Base-by-base conservation (phyloP, 35 echinoderm and acorn worm genomes). In the Amphiura filiformis region DNA sequence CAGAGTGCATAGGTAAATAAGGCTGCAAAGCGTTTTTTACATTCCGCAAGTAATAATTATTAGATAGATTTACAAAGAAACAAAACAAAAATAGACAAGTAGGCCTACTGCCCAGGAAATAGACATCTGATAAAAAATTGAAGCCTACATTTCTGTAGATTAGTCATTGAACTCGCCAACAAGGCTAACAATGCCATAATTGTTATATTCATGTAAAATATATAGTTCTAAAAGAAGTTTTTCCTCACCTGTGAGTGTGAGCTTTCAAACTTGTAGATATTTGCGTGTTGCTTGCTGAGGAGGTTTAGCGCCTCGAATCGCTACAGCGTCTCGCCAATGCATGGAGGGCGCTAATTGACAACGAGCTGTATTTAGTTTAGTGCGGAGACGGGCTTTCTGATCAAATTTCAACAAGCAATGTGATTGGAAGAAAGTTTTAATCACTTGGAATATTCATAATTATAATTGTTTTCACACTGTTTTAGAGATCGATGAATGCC, bases 401-500 rank as follows among this genome's bases (percentile, higher is more conserved):
- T 20, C 7, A 7, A 52, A 20, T 52, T 11, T 52, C 20, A 11
- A 20, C 44, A 52, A 11, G 7, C 44, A 20, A 20, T 52, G 44
- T 52, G 7, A 11, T 52, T 52, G 44, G 20, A 52, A 7, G 7
- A 11, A 20, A 52, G 44, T 52, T 52, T 52, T 52, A 52, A 52
- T 52, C 20, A 52, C 44, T 52, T 52, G 44, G 20, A 52, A 7
- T 11, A 52, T 20, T 52, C 20, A 52, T 20, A 52, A 7, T 52
- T 7, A 20, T 52, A 20, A 11, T 52, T 52, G 44, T 7, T 52
- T 7, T 52, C 7, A 52, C 20, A 52, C 20, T 52, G 44, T 33
- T 18, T 83, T 83, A 95, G 94, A 96, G 44, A 86, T 92, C 32
- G 77, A 92, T 78, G 90, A 90, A 44, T 94, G 93, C 78, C 20